Percentiles rank a stretch among this genome's conserved stretches.
These are phyloP conservation scores for Chloroceryle amazona DNA, from an alignment of 2,797 vertebrate genomes.

Conservation along the genomic window DNA sequence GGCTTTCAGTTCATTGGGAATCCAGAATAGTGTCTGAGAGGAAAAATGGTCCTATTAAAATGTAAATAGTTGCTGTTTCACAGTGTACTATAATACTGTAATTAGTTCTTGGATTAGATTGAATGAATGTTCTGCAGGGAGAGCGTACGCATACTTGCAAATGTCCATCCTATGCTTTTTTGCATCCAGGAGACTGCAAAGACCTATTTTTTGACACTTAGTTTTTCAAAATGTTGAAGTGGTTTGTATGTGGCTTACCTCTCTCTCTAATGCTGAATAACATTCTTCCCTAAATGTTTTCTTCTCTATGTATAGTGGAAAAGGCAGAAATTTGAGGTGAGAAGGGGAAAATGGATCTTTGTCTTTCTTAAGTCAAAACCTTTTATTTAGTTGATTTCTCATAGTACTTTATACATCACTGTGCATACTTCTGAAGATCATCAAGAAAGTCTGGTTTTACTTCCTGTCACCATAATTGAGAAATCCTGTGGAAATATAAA, in stretches of 20 bases:
- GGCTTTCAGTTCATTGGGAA: background rate
- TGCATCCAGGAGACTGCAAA: background rate
- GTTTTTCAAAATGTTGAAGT: background rate
- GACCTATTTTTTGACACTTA: background rate
- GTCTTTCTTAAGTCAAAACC: background rate
- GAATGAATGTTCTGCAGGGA: background rate
- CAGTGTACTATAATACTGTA: background rate
- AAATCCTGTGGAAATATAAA: background rate
- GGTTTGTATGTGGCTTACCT: background rate
- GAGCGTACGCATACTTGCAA: background rate
- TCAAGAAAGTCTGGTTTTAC: background rate
- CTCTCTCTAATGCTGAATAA: background rate
- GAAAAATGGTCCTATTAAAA: conserved; percentile 7
- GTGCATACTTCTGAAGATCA: background rate
- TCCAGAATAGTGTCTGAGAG: background rate
- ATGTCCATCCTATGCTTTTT: background rate
- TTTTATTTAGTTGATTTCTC: background rate
- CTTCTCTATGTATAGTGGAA: background rate
- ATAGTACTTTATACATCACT: background rate
- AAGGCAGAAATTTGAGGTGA: background rate
- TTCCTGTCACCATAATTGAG: background rate
- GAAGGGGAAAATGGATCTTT: background rate
- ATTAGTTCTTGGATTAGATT: conserved; percentile 1
- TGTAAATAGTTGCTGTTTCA: background rate
- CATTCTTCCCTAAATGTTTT: background rate